A percentile compares a stretch with the other conserved stretches of the same genome.
Conservation (phyloP, 2,113 vertebrate species). For the Brachionichthys hirsutus region DNA sequence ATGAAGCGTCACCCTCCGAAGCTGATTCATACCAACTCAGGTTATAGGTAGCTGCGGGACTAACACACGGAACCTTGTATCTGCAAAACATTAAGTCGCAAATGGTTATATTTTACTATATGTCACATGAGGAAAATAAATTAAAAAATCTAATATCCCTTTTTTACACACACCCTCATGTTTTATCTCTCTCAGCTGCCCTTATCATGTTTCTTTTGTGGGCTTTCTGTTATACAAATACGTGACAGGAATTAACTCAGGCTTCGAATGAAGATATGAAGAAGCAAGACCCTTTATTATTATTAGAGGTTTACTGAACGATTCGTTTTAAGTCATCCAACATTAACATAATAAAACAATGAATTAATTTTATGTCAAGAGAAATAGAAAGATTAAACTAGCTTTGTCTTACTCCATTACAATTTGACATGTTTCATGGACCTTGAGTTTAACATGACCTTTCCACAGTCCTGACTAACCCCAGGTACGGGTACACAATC, state of each 20-base stretch:
- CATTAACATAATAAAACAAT: neutral
- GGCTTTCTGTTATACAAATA: too few species aligned
- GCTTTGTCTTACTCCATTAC: neutral
- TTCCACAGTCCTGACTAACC: neutral
- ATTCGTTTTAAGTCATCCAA: too few species aligned
- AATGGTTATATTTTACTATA: neutral
- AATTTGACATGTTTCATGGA: neutral
- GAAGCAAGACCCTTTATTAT: too few species aligned
- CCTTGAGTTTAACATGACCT: slow-evolving; percentile 14
- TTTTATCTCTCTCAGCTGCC: too few species aligned
- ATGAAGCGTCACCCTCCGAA: neutral
- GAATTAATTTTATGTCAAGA: neutral
- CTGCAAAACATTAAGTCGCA: slow-evolving; percentile 3
- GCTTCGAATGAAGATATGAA: too few species aligned
- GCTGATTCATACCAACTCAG: slow-evolving; percentile 1
- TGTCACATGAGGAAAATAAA: too few species aligned
- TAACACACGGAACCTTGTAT: neutral
- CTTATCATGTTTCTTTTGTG: too few species aligned
- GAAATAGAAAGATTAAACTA: neutral
- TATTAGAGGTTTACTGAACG: too few species aligned
- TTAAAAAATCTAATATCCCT: too few species aligned
- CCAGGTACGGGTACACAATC: neutral
- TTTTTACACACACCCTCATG: too few species aligned
- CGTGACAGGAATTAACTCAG: too few species aligned
- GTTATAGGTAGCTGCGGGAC: neutral